Base-by-base conservation (phyloP, 2,797 vertebrate genomes). In the Phataginus tricuspis region DNA sequence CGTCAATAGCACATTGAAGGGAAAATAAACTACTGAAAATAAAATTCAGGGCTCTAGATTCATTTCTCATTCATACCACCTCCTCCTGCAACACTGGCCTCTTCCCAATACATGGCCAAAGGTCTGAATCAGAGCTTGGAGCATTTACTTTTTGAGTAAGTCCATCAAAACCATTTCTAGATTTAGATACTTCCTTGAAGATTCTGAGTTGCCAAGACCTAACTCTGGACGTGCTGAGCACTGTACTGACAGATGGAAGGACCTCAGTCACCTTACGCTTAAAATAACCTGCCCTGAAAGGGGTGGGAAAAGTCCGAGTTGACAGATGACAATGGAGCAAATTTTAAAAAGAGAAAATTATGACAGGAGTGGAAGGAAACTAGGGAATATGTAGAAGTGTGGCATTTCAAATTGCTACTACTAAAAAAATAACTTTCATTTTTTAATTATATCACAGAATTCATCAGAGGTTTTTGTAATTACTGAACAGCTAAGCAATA, bases 201-300 rank as follows among this genome's bases (percentile, higher is more conserved):
- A 92, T 74, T 84, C 37, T 53, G 42, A 69, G 57, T 45, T 90
- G 74, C 85, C 72, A 69, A 31, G 63, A 90, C 88, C 69, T 72
- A 93, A 85, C 61, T 63, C 77, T 66, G 68, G 57, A 75, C 5
- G 45, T 37, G 51, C 16, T 55, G 51, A 80, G 39, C 49, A 77
- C 27, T 45, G 55, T 53, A 77, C 0, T 72, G 75, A 88, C 88
- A 92, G 92, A 78, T 83, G 11, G 90, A 87, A 95, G 82, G 39
- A 69, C 75, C 80, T 87, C 66, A n/a, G n/a, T 93, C 84, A 72
- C 68, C 59, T 92, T 63, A 75, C 91, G 68, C 78, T 92, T 85
- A 74, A 91, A 95, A 93, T 95, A 95, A 97, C 88, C 82, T 90
- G 39, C 74, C 55, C 21, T 12, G 34, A 61, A 86, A 89, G 21